Evolutionary conservation across 2,797 vertebrate species (phyloP).

Genomic region (Phrynocephalus guinanensis): DNA sequence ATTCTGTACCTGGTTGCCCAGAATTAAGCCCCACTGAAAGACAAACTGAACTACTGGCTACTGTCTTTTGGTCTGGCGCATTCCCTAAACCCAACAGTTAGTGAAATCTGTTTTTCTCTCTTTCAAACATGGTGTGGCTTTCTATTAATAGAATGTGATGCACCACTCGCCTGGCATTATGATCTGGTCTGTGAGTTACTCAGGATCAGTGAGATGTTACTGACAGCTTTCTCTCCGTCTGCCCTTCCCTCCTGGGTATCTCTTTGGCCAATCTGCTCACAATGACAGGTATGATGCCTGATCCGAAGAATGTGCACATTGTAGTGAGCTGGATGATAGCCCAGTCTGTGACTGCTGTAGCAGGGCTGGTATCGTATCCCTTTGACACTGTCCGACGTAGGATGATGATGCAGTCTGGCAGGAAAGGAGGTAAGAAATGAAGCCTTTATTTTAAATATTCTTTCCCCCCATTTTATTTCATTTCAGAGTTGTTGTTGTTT

Average conservation of each 20-base stretch:
- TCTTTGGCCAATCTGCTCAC: slow-evolving; percentile 43
- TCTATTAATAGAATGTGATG: not conserved
- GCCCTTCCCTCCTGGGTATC: not conserved
- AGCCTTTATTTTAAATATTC: not conserved
- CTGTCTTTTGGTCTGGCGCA: not conserved
- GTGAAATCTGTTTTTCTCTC: not conserved
- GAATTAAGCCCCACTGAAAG: not conserved
- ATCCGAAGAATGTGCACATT: slow-evolving; percentile 98
- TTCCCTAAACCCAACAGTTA: not conserved
- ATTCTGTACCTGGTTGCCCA: not conserved
- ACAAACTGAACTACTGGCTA: not conserved
- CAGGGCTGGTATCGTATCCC: slow-evolving; percentile 94
- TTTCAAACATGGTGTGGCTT: not conserved
- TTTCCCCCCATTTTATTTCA: not conserved
- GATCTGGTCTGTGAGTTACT: not conserved
- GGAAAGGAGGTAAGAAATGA: slow-evolving; percentile 91
- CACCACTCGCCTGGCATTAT: not conserved
- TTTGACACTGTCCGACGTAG: slow-evolving; percentile 98
- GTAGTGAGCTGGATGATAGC: slow-evolving; percentile 98
- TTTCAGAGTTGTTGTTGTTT: not conserved
- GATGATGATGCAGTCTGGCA: slow-evolving; percentile 99
- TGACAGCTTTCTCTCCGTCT: not conserved
- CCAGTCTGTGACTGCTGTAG: slow-evolving; percentile 92
- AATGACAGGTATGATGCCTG: slow-evolving; percentile 93
- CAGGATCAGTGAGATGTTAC: not conserved